Conservation (phyloP, 2,888 invertebrate genomes). For the Crepidodera aurea region DNA sequence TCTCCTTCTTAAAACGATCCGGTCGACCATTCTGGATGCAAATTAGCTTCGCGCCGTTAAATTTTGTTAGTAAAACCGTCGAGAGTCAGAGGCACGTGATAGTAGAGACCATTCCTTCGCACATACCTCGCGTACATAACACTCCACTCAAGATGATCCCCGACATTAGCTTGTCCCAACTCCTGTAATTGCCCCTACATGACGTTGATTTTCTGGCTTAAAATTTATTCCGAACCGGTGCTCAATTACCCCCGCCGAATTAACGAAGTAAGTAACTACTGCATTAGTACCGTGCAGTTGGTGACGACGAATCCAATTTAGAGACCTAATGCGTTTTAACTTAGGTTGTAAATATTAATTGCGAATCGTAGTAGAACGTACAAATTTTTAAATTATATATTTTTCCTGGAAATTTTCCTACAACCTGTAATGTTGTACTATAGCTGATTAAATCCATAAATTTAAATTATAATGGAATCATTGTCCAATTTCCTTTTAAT, state of each 20-base stretch:
- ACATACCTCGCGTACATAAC: constrained; percentile 16
- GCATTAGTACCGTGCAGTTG: constrained; percentile 10
- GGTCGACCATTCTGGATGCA: constrained; percentile 57
- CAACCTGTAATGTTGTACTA: no score
- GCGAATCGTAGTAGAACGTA: no score
- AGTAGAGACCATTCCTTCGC: constrained; percentile 34
- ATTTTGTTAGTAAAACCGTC: constrained; percentile 55
- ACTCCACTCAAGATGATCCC: constrained; percentile 22
- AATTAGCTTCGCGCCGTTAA: constrained; percentile 59
- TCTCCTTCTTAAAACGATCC: constrained; percentile 55
- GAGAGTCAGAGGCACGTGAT: constrained; percentile 52
- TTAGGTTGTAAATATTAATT: no score
- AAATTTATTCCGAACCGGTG: constrained; percentile 21
- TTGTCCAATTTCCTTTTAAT: no score
- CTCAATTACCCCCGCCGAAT: constrained; percentile 23
- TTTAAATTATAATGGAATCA: no score
- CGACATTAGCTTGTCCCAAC: constrained; percentile 5
- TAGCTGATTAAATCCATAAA: no score
- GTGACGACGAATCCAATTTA: background rate
- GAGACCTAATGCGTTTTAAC: background rate
- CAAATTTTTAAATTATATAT: no score
- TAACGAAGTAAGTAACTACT: constrained; percentile 22
- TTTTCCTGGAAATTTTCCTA: no score
- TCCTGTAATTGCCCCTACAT: constrained; percentile 17
- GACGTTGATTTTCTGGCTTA: constrained; percentile 20